These are phyloP conservation scores for Phalacrocorax brasilianus DNA, from an alignment of 2,113 vertebrate genomes.

Conservation along the genomic window DNA sequence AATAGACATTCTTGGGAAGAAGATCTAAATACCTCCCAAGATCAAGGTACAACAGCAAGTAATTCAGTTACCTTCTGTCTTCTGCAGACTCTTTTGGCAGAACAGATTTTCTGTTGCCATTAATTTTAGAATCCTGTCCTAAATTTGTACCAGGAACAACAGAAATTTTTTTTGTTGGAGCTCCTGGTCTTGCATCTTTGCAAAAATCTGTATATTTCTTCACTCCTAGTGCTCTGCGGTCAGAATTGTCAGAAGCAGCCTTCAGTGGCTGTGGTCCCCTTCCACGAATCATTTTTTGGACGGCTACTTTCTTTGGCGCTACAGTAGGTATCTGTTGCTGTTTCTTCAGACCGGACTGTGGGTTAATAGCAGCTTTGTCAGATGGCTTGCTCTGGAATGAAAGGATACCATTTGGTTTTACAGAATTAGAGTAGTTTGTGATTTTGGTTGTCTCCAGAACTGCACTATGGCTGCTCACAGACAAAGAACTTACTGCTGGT, in stretches of 20 bases:
- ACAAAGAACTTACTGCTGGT: not conserved
- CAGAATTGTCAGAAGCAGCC: not conserved
- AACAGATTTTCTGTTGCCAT: constrained; percentile 63
- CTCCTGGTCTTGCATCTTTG: not conserved
- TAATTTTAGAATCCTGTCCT: not conserved
- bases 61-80: constrained; percentile 79
- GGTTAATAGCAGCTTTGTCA: constrained; percentile 23
- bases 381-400: constrained; percentile 60
- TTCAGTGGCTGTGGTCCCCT: not conserved
- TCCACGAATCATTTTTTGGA: not conserved
- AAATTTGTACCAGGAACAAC: not conserved
- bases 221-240: not conserved
- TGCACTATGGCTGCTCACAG: not conserved
- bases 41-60: not conserved
- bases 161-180: not conserved
- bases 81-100: constrained; percentile 71
- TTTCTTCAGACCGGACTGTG: not conserved
- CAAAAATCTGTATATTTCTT: not conserved
- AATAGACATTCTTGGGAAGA: not conserved
- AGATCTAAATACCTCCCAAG: not conserved
- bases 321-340: not conserved
- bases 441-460: not conserved
- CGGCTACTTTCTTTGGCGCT: not conserved
- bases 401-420: not conserved
- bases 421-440: not conserved